A percentile compares a stretch with the other conserved stretches of the same genome.
These are phyloP conservation scores for Lagenorhynchus albirostris DNA, from an alignment of 2,113 vertebrate species.

Conservation along the genomic window DNA sequence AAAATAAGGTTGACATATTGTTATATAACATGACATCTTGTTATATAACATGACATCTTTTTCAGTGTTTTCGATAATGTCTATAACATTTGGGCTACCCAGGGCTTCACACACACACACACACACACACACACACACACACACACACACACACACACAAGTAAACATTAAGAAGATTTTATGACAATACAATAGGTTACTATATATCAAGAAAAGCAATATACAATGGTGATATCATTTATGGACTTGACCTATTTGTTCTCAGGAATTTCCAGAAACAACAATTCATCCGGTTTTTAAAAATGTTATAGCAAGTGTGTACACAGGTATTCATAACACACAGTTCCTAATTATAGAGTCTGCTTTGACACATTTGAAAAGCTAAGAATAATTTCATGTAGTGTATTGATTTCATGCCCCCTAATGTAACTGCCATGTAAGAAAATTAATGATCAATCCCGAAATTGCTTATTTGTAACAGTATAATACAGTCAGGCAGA, in stretches of 20 bases:
- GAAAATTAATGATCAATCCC: background rate
- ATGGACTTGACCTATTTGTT: background rate
- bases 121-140: background rate
- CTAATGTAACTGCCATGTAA: background rate
- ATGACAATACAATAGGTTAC: background rate
- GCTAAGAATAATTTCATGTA: background rate
- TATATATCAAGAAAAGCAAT: background rate
- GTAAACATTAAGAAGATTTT: background rate
- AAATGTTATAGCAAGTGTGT: background rate
- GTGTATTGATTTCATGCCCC: background rate
- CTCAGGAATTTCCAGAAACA: background rate
- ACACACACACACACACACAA: background rate
- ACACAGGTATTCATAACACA: background rate
- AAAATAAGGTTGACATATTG: background rate
- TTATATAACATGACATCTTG: background rate
- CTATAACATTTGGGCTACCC: background rate
- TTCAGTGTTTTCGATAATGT: background rate
- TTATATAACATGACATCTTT: background rate
- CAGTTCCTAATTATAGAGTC: background rate
- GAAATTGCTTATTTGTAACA: background rate
- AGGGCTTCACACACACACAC: background rate
- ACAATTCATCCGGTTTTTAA: background rate
- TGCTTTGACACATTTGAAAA: background rate
- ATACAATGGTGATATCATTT: background rate
- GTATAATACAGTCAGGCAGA: background rate